Base-by-base conservation (phyloP, 2,888 invertebrate species). In the Rhynchonema sp. region DNA sequence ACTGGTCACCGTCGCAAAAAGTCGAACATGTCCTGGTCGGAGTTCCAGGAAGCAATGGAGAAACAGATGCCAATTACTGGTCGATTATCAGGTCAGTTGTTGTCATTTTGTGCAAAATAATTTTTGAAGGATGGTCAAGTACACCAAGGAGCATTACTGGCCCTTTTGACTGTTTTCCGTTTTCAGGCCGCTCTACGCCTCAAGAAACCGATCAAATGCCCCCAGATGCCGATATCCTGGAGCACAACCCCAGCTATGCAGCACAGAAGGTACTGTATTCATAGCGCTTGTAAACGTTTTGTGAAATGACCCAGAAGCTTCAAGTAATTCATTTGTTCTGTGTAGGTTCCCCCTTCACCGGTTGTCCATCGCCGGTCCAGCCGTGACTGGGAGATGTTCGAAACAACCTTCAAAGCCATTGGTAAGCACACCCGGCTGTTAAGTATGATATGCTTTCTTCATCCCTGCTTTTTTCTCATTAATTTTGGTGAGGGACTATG, bases 301-400 rank as follows among this genome's bases (percentile, higher is more conserved):
- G 17, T 17, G 6, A 38, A 38, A 38, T 38, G 38, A 13, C 38
- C 6, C 9, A 6, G 17, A 38, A 38, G 6, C 9, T 38, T 17
- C 9, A 38, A 38, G 17, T 17, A 38, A 13, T 17, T 38, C 38
- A 38, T 13, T 38, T 17, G 6, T 6, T 17, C 38, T n/a, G n/a
- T n/a, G n/a, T n/a, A 54, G 54, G 54, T 54, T 3, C 61, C 61
- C 1, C 61, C 61, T 2, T 57, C 61, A 38, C 61, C 61, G 13
- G 61, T 60, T 27, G 59, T 61, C 25, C 59, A 61, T 26, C 56
- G 59, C 13, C 9, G 59, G 3, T 17, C 53, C 20, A 59, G 56
- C 29, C 23, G 13, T 1, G 61, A 61, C 1, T 61, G 61, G 61
- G 61, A 55, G 17, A 30, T 30, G 28, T 61, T 60, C 46, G 52